A percentile compares a stretch with the other conserved stretches of the same genome.
phyloP scores from a whole-genome alignment of 2,888 invertebrate genomes.

The Thereva nobilitata region DNA sequence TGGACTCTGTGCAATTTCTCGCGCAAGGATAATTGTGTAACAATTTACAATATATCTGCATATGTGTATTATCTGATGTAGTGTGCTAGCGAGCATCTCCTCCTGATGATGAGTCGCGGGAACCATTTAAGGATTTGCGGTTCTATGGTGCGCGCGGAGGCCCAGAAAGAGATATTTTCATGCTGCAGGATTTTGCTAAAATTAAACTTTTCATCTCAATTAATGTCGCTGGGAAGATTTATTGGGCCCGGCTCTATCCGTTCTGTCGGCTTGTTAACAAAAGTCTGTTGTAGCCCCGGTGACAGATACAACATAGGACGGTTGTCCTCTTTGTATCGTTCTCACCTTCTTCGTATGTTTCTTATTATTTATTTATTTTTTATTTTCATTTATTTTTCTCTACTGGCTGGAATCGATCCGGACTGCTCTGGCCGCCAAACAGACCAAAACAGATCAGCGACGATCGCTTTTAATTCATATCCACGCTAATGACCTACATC shows the following conservation, averaged over 20 bases:
- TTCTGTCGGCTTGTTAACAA: constrained; percentile 33
- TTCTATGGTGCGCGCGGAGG: not conserved
- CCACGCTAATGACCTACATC: too few species aligned
- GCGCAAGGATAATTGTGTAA: constrained; percentile 25
- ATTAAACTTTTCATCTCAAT: constrained; percentile 41
- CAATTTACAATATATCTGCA: constrained; percentile 12
- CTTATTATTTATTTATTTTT: too few species aligned
- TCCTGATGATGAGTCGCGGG: not conserved
- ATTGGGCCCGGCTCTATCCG: constrained; percentile 35
- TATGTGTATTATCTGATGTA: constrained; percentile 1
- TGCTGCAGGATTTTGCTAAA: constrained; percentile 27
- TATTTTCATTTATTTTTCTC: too few species aligned
- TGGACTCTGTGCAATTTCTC: not conserved
- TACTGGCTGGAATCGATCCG: too few species aligned
- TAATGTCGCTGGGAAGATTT: constrained; percentile 40
- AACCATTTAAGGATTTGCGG: not conserved
- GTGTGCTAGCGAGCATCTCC: too few species aligned
- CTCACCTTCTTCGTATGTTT: too few species aligned
- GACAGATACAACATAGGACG: constrained; percentile 20
- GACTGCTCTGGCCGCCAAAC: too few species aligned
- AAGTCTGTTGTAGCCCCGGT: constrained; percentile 19
- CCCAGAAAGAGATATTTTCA: not conserved
- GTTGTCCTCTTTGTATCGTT: too few species aligned
- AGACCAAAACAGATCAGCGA: too few species aligned
- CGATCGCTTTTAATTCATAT: too few species aligned